Percentiles rank a stretch among this genome's conserved stretches.
Conservation (phyloP, 2,888 invertebrate genomes). For the Drosophila suboccidentalis region DNA sequence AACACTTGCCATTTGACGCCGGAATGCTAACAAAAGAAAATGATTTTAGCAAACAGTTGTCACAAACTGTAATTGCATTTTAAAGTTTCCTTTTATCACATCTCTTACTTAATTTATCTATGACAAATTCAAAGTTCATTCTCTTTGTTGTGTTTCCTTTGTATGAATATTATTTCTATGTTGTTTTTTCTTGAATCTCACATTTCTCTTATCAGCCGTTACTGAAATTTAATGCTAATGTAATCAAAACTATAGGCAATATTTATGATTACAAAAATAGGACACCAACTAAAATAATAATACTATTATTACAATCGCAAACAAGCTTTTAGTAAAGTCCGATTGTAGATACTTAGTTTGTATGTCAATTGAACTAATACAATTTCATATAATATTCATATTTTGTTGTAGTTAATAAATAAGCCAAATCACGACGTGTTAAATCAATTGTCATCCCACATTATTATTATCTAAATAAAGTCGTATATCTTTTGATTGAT, state of each 20-base stretch:
- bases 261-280: slow-evolving; percentile 6
- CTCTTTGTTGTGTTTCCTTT: slow-evolving; percentile 42
- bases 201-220: slow-evolving; percentile 19
- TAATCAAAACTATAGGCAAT: slow-evolving; percentile 11
- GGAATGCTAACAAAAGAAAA: slow-evolving; percentile 31
- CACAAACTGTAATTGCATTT: slow-evolving; percentile 29
- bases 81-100: slow-evolving; percentile 14
- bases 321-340: background rate
- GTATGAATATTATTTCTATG: slow-evolving; percentile 11
- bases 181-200: background rate
- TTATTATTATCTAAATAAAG: background rate
- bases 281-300: background rate
- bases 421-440: background rate
- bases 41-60: slow-evolving; percentile 25
- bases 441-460: background rate
- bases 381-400: too few relatives aligned
- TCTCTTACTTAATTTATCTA: slow-evolving; percentile 34
- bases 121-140: slow-evolving; percentile 37
- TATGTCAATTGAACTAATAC: background rate
- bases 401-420: slow-evolving; percentile 2
- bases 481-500: slow-evolving; percentile 31
- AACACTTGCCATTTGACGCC: slow-evolving; percentile 20
- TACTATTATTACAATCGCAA: background rate
- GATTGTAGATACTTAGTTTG: background rate
- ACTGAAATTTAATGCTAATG: slow-evolving; percentile 16